A percentile compares a stretch with the other conserved stretches of the same genome.
Conservation (phyloP, 2,888 invertebrate genomes). For the Yponomeuta plumbellus region DNA sequence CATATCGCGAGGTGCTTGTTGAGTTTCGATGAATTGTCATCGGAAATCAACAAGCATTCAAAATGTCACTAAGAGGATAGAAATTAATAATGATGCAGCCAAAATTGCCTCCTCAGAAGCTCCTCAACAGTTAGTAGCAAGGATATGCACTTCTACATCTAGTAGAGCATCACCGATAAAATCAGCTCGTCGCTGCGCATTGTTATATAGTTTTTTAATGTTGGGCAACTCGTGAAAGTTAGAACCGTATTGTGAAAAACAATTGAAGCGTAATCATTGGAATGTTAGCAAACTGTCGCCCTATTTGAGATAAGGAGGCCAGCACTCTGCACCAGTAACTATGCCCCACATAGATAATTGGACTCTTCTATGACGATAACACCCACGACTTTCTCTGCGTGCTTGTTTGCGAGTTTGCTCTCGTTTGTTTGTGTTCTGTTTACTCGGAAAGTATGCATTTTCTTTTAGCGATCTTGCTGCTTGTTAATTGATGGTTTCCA, state of each 20-base stretch:
- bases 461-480: background rate
- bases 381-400: slow-evolving; percentile 57
- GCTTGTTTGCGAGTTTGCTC: background rate
- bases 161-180: no score
- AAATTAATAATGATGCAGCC: no score
- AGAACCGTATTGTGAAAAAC: background rate
- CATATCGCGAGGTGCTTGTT: no score
- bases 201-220: no score
- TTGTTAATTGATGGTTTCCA: background rate
- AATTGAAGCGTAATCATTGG: slow-evolving; percentile 11
- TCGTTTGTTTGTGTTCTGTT: slow-evolving; percentile 5
- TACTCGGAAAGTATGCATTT: background rate
- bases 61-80: no score
- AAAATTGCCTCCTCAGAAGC: no score
- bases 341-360: slow-evolving; percentile 65
- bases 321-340: slow-evolving; percentile 47
- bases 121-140: no score
- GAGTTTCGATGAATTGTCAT: no score
- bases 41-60: no score
- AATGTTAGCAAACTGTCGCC: slow-evolving; percentile 36
- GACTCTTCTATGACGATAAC: slow-evolving; percentile 52
- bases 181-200: no score
- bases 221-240: no score
- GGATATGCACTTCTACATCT: no score
- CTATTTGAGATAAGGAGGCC: slow-evolving; percentile 38